These are phyloP conservation scores for Hyphantria cunea DNA, from an alignment of 1,140 invertebrate species.

Conservation along the genomic window DNA sequence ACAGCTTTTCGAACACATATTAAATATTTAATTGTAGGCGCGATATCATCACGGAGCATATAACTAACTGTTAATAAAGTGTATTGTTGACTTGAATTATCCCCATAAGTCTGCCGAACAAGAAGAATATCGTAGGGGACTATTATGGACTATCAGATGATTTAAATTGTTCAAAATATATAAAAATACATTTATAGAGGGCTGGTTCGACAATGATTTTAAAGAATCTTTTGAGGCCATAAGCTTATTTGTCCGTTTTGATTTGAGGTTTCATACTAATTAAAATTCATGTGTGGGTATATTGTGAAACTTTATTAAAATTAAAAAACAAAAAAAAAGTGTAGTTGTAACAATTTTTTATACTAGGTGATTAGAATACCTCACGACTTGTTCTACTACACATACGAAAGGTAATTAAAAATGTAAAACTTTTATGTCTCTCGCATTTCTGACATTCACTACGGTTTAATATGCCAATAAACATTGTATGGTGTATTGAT, in stretches of 20 bases:
- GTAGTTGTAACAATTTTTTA: background rate
- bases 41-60: slow-evolving; percentile 74
- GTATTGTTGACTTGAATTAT: slow-evolving; percentile 80
- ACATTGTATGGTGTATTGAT: slow-evolving; percentile 2
- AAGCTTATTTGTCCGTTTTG: no score
- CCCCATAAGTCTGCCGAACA: slow-evolving; percentile 66
- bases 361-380: slow-evolving; percentile 2
- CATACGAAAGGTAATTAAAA: slow-evolving; percentile 13
- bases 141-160: slow-evolving; percentile 44
- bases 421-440: slow-evolving; percentile 21
- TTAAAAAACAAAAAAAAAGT: no score
- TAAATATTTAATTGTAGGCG: slow-evolving; percentile 80
- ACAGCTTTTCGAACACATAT: slow-evolving; percentile 71
- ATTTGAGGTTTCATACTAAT: no score
- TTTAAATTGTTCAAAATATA: no score
- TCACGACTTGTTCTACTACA: slow-evolving; percentile 11
- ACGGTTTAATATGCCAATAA: no score
- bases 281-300: no score
- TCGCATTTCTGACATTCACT: slow-evolving; percentile 2
- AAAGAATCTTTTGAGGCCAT: no score
- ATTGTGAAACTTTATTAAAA: no score
- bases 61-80: slow-evolving; percentile 80
- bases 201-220: no score
- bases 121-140: slow-evolving; percentile 39
- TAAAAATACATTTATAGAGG: no score